Conservation (phyloP, 2,888 invertebrate species). For the Carcina quercana region DNA sequence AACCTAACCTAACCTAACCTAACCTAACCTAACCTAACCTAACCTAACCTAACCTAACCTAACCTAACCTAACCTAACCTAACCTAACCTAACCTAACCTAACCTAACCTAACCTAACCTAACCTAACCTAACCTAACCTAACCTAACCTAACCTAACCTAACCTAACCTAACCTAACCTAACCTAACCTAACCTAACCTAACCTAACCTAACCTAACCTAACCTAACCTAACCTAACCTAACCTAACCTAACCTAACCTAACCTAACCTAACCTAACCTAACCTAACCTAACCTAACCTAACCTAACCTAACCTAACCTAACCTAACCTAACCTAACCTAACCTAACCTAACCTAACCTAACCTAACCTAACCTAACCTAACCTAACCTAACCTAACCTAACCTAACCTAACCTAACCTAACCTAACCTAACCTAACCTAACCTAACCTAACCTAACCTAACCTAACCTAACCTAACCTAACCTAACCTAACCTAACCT, state of each 20-base stretch:
- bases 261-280: conserved; percentile 17
- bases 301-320: conserved; percentile 17
- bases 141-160: conserved; percentile 21
- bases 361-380: conserved; percentile 11
- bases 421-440: conserved; percentile 11
- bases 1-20: conserved; percentile 19
- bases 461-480: conserved; percentile 15
- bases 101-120: conserved; percentile 17
- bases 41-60: conserved; percentile 17
- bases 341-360: conserved; percentile 15
- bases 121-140: conserved; percentile 22
- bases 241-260: conserved; percentile 20
- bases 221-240: conserved; percentile 23
- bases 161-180: conserved; percentile 17
- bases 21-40: conserved; percentile 17
- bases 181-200: conserved; percentile 19
- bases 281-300: conserved; percentile 15
- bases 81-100: conserved; percentile 17
- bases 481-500: conserved; percentile 17
- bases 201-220: conserved; percentile 23
- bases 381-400: conserved; percentile 9
- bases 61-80: conserved; percentile 14
- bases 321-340: conserved; percentile 18
- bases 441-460: conserved; percentile 13
- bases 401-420: conserved; percentile 13